A percentile compares a stretch with the other conserved stretches of the same genome.
Conservation (phyloP, 1,140 invertebrate genomes). For the Cyclargus thomasi region DNA sequence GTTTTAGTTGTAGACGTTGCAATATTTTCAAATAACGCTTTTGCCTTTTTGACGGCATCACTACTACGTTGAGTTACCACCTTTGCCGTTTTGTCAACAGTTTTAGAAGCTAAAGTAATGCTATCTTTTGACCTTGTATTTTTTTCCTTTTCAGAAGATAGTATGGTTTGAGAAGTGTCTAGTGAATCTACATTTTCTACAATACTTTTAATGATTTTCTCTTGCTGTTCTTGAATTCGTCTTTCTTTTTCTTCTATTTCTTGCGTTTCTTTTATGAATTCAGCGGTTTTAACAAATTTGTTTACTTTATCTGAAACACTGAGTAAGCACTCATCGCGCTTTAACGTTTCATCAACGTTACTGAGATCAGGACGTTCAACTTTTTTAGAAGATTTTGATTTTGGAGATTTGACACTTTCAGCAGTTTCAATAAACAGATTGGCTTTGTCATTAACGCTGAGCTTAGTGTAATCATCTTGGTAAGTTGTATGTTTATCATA, state of each 20-base stretch:
- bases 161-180: conserved; percentile 2
- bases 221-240: conserved; percentile 65
- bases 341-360: conserved; percentile 75
- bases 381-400: conserved; percentile 62
- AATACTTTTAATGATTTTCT: conserved; percentile 58
- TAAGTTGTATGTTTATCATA: conserved; percentile 71
- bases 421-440: conserved; percentile 79
- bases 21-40: conserved; percentile 80
- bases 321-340: conserved; percentile 74
- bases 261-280: conserved; percentile 61
- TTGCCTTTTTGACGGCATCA: conserved; percentile 79
- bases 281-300: conserved; percentile 77
- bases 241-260: conserved; percentile 59
- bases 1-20: conserved; percentile 62
- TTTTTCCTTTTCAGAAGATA: conserved; percentile 26
- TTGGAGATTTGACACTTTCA: conserved; percentile 73
- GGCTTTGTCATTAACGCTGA: conserved; percentile 81
- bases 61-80: conserved; percentile 73
- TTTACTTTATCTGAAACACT: conserved; percentile 78
- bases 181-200: conserved; percentile 44
- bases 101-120: conserved; percentile 35
- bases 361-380: conserved; percentile 69
- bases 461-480: conserved; percentile 77
- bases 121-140: conserved; percentile 23
- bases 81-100: conserved; percentile 48